Percentiles rank a stretch among this genome's conserved stretches.
These are phyloP conservation scores for Antitype chi DNA, from an alignment of 2,888 invertebrate genomes.

Conservation along the genomic window DNA sequence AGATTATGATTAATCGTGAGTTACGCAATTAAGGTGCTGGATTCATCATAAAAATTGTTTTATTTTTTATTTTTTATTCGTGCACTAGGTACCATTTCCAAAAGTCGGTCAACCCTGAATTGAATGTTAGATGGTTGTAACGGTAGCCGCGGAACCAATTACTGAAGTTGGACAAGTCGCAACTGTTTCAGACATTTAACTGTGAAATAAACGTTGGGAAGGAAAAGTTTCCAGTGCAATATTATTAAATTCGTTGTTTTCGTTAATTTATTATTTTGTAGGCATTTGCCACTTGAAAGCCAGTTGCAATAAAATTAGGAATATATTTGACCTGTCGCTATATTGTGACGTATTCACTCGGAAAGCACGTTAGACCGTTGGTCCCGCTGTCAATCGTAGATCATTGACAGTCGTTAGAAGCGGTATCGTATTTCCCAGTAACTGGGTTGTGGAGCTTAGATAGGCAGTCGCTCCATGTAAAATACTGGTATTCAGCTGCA, in stretches of 20 bases:
- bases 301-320: neutral
- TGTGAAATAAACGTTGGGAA: constrained; percentile 59
- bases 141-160: constrained; percentile 61
- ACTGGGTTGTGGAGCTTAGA: too few relatives aligned
- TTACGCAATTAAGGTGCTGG: too few relatives aligned
- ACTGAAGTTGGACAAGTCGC: constrained; percentile 58
- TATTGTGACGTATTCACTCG: too few relatives aligned
- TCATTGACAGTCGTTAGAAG: too few relatives aligned
- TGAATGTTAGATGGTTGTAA: constrained; percentile 56
- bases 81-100: neutral
- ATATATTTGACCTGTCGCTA: neutral
- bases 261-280: constrained; percentile 21
- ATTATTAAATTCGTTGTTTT: constrained; percentile 50
- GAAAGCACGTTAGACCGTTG: too few relatives aligned
- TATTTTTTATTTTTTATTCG: neutral
- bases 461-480: too few relatives aligned
- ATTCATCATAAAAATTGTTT: neutral
- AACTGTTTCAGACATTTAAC: constrained; percentile 61
- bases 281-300: neutral
- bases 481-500: too few relatives aligned
- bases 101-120: constrained; percentile 50
- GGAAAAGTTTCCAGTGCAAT: constrained; percentile 41
- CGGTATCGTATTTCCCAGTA: too few relatives aligned
- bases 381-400: too few relatives aligned
- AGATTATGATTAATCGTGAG: too few relatives aligned